Conservation (phyloP, 2,888 invertebrate genomes). For the Tetranychus truncatus region DNA sequence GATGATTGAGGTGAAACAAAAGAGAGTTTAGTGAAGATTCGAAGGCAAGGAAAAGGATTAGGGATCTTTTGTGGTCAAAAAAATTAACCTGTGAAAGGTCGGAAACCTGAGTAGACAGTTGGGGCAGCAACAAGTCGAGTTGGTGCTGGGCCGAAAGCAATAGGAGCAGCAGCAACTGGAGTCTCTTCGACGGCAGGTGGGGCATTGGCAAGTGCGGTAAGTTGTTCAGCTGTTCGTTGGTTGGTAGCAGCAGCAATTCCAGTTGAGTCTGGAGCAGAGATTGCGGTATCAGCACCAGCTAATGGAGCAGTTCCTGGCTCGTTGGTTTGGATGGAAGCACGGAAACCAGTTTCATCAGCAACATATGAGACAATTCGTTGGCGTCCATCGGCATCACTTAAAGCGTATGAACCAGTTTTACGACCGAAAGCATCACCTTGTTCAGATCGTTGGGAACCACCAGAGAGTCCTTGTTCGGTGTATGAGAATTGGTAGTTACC, state of each 20-base stretch:
- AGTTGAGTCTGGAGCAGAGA: neutral
- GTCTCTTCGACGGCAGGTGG: neutral
- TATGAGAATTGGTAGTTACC: slow-evolving; percentile 8
- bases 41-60: neutral
- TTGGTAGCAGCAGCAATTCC: neutral
- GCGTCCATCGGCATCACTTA: neutral
- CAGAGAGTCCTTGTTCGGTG: neutral
- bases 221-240: neutral
- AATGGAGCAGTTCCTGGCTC: slow-evolving; percentile 9
- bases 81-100: neutral
- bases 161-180: neutral
- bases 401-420: neutral
- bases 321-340: slow-evolving; percentile 5
- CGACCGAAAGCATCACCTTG: slow-evolving; percentile 3
- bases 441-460: neutral
- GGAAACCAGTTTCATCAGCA: slow-evolving; percentile 7
- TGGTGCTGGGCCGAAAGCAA: neutral
- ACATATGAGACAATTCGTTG: slow-evolving; percentile 5
- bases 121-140: neutral
- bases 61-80: neutral
- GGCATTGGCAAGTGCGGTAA: neutral
- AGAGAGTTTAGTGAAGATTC: neutral
- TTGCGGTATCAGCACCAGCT: neutral
- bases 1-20: neutral
- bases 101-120: neutral